A percentile compares a stretch with the other conserved stretches of the same genome.
phyloP scores from a whole-genome alignment of 2,888 invertebrate genomes.

The Sesia apiformis region DNA sequence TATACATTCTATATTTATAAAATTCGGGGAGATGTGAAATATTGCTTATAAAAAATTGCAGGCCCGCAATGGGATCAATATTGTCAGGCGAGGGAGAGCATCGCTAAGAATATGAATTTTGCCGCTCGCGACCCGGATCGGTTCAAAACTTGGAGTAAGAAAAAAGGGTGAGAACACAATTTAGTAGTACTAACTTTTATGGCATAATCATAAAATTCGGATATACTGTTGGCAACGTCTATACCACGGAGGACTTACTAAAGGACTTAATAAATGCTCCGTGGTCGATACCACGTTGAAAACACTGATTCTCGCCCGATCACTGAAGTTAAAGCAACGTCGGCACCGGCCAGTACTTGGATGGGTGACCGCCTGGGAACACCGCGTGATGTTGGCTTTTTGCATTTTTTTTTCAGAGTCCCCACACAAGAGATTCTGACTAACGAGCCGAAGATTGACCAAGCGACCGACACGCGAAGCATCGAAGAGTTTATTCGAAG shows the following conservation, averaged over 20 bases:
- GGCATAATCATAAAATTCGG: constrained; percentile 13
- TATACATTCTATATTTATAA: no score
- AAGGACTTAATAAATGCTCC: no score
- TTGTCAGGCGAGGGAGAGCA: constrained; percentile 43
- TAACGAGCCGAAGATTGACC: constrained; percentile 37
- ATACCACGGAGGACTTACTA: constrained; percentile 19
- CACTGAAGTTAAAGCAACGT: constrained; percentile 10
- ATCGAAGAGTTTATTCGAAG: constrained; percentile 61
- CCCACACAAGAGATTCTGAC: constrained; percentile 11
- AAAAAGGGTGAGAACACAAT: constrained; percentile 3
- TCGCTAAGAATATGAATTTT: constrained; percentile 42
- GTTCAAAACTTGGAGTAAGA: constrained; percentile 21
- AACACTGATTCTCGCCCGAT: constrained; percentile 4
- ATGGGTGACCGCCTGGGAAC: constrained; percentile 40
- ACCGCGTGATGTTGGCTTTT: constrained; percentile 8
- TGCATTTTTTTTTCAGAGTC: constrained; percentile 9
- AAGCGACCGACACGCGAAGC: constrained; percentile 53
- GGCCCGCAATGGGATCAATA: constrained; percentile 52
- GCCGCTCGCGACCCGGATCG: constrained; percentile 24
- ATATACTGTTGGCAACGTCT: constrained; percentile 29
- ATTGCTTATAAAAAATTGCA: constrained; percentile 14
- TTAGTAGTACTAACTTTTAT: constrained; percentile 8
- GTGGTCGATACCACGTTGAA: constrained; percentile 21
- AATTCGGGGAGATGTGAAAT: no score
- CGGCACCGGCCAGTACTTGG: constrained; percentile 25